Conservation (phyloP, 2,797 vertebrate species). For the Rhyacichthys aspro region DNA sequence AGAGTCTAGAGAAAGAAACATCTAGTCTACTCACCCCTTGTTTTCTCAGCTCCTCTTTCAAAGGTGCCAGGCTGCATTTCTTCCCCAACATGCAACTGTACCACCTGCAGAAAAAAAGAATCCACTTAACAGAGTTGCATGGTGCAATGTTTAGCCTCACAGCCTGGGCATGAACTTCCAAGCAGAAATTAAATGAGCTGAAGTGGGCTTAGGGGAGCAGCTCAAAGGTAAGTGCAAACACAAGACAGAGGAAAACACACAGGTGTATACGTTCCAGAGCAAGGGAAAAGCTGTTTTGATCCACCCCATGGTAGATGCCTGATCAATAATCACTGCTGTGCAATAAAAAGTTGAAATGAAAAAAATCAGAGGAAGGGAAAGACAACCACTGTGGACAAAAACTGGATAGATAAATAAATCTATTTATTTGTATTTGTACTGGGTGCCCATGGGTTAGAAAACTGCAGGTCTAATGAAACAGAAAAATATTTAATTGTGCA, state of each 20-base stretch:
- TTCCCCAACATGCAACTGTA: conserved; percentile 99
- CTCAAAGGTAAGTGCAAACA: conserved; percentile 38
- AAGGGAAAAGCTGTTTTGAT: conserved; percentile 60
- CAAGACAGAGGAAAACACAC: conserved; percentile 34
- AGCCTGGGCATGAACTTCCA: conserved; percentile 1
- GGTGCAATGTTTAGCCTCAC: neutral
- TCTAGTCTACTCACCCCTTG: conserved; percentile 86
- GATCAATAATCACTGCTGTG: conserved; percentile 69
- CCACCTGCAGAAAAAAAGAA: conserved; percentile 85
- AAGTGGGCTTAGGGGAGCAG: conserved; percentile 24
- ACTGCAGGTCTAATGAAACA: too few species aligned
- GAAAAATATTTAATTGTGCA: too few species aligned
- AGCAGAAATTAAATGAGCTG: conserved; percentile 54
- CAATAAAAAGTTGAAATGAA: conserved; percentile 62
- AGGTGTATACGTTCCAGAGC: neutral
- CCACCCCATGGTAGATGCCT: conserved; percentile 22
- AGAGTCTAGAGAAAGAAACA: too few species aligned
- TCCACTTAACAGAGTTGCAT: conserved; percentile 35
- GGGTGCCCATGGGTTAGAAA: too few species aligned
- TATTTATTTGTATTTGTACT: too few species aligned
- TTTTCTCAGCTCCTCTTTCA: conserved; percentile 95
- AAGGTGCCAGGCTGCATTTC: conserved; percentile 94
- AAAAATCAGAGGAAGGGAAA: too few species aligned
- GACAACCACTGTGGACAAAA: too few species aligned
- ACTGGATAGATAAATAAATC: conserved; percentile 13